Evolutionary conservation across 1,140 invertebrate genomes (phyloP), one percentile per base, ranked within the genome.

Genomic region (Mizuhopecten yessoensis): DNA sequence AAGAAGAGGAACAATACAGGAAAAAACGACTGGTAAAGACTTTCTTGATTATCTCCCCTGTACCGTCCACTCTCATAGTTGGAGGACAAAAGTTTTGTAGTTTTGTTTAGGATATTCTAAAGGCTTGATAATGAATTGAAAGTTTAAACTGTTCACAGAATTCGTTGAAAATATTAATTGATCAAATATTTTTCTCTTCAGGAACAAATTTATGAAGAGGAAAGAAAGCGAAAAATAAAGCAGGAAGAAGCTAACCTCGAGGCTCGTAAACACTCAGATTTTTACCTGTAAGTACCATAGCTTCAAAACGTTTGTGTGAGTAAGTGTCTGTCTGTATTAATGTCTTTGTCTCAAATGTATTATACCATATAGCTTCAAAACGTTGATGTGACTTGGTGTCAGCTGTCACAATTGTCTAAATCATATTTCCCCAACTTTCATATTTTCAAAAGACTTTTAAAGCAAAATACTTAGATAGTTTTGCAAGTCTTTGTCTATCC

Each of bases 141-240:
- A n/a, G n/a, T n/a, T n/a, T n/a, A n/a, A n/a, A n/a, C n/a, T n/a
- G n/a, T n/a, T n/a, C n/a, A n/a, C n/a, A n/a, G n/a, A n/a, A n/a
- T n/a, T n/a, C n/a, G n/a, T n/a, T n/a, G n/a, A n/a, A 87, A 34
- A 17, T 36, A 20, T 39, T 7, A 91, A 20, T 39, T 89, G 3
- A 5, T 86, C 10, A 33, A n/a, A n/a, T 39, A 33, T 87, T 89
- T 39, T 29, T 75, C 13, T 88, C 88, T 90, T 92, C 94, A 96
- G 96, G 94, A 96, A 91, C 94, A 96, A 91, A 90, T 96, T 39
- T 95, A 94, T 90, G 95, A 96, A 34, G 95, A 96, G 87, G 96
- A 96, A 88, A 95, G 95, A 92, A 89, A 91, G 90, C 94, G 95
- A 90, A 96, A 95, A 92, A 93, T 95, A 10, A 89, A 93, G 36